These are phyloP conservation scores for Rhynchotus rufescens DNA, from an alignment of 2,797 vertebrate genomes.

Conservation along the genomic window DNA sequence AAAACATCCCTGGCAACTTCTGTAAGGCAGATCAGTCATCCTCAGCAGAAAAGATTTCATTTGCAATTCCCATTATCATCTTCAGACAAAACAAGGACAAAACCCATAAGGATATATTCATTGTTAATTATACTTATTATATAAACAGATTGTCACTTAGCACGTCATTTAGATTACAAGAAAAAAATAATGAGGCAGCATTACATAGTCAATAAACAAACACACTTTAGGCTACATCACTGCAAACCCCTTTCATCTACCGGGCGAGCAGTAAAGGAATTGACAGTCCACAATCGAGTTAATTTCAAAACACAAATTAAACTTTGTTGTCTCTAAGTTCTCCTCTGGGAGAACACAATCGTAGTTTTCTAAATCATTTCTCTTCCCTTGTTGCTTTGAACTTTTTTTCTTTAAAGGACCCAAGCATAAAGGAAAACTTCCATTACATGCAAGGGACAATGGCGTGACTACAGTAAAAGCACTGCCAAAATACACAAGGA, in stretches of 20 bases:
- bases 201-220: conserved; percentile 7
- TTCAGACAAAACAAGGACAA: conserved; percentile 16
- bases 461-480: not conserved
- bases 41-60: conserved; percentile 3
- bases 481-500: not conserved
- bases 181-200: not conserved
- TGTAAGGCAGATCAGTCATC: conserved; percentile 14
- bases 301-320: conserved; percentile 37
- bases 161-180: conserved; percentile 21
- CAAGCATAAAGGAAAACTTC: not conserved
- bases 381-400: not conserved
- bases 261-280: not conserved
- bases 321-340: not conserved
- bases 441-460: not conserved
- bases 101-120: not conserved
- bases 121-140: conserved; percentile 34
- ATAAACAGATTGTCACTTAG: conserved; percentile 21
- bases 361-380: not conserved
- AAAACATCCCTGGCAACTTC: not conserved
- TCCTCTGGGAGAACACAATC: not conserved
- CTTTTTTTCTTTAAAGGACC: not conserved
- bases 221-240: conserved; percentile 14
- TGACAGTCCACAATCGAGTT: not conserved
- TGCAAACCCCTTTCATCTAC: conserved; percentile 24
- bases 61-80: conserved; percentile 38